A percentile compares a stretch with the other conserved stretches of the same genome.
phyloP scores from a whole-genome alignment of 2,888 invertebrate genomes.

The Thymelicus sylvestris region DNA sequence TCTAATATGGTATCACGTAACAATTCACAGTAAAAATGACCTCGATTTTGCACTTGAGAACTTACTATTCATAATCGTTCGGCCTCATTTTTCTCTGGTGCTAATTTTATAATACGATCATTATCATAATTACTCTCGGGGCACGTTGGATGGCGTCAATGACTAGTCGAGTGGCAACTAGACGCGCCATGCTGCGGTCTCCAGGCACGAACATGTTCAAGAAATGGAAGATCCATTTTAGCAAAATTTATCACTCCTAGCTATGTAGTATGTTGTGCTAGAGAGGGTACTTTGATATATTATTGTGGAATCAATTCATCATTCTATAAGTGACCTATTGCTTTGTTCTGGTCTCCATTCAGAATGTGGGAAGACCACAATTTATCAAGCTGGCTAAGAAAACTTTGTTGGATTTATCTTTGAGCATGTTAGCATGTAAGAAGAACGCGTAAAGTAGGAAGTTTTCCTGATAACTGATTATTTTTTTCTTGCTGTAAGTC shows the following conservation, averaged over 20 bases:
- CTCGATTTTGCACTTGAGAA: background rate
- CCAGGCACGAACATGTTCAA: conserved; percentile 27
- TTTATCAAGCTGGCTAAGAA: too few species aligned
- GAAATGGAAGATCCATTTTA: conserved; percentile 10
- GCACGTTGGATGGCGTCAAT: conserved; percentile 5
- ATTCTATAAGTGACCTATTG: too few species aligned
- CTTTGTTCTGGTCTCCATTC: too few species aligned
- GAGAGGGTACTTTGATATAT: background rate
- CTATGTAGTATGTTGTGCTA: background rate
- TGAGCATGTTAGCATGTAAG: too few species aligned
- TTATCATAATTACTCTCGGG: conserved; percentile 7
- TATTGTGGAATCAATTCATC: too few species aligned
- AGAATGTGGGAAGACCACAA: too few species aligned
- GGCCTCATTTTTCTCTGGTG: background rate
- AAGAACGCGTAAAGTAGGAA: too few species aligned
- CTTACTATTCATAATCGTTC: background rate
- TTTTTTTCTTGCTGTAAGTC: too few species aligned
- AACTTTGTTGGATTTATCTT: too few species aligned
- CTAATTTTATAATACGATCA: conserved; percentile 1
- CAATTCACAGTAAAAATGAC: background rate
- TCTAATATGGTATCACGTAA: background rate
- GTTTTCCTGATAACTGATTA: too few species aligned
- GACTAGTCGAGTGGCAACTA: conserved; percentile 13
- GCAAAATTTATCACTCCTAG: background rate
- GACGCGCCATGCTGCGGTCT: conserved; percentile 17